Evolutionary conservation across 1,140 invertebrate genomes (phyloP).

Genomic region (Aphaenogaster floridana): DNA sequence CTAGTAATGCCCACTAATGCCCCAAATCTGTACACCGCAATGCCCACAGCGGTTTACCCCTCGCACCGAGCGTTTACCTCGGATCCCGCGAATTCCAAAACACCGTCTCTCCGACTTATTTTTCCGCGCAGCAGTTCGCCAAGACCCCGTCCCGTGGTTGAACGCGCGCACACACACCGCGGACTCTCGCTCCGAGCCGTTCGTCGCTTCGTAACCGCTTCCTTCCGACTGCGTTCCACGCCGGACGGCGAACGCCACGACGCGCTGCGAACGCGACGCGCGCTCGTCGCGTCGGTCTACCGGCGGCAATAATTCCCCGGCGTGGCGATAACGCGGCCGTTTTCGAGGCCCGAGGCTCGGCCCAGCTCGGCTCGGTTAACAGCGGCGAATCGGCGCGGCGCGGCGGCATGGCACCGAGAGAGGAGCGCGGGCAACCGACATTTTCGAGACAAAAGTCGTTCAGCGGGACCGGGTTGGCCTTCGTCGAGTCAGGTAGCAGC

Average conservation of each 20-base stretch:
- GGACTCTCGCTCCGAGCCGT: not conserved
- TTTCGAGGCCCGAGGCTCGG: slow-evolving; percentile 49
- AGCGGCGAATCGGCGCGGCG: slow-evolving; percentile 15
- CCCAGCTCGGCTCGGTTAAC: not conserved
- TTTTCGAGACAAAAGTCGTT: slow-evolving; percentile 62
- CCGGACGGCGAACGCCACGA: not conserved
- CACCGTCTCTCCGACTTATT: not conserved
- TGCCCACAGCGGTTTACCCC: too few species aligned
- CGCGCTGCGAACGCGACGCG: not conserved
- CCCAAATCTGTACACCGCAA: too few species aligned
- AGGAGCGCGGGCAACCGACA: slow-evolving; percentile 52
- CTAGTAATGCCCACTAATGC: too few species aligned
- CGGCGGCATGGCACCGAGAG: not conserved
- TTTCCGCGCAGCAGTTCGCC: not conserved
- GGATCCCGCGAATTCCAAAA: not conserved
- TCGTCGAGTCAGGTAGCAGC: slow-evolving; percentile 62
- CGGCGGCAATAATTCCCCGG: slow-evolving; percentile 42
- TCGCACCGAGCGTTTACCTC: not conserved
- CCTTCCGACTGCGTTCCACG: slow-evolving; percentile 12
- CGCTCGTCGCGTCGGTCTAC: slow-evolving; percentile 34
- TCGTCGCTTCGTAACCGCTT: slow-evolving; percentile 21
- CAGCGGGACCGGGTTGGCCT: slow-evolving; percentile 56
- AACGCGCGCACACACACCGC: not conserved
- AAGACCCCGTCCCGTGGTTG: not conserved
- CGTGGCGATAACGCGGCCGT: slow-evolving; percentile 44